Evolutionary conservation across 2,797 vertebrate species (phyloP).

Genomic region (Decapterus maruadsi): DNA sequence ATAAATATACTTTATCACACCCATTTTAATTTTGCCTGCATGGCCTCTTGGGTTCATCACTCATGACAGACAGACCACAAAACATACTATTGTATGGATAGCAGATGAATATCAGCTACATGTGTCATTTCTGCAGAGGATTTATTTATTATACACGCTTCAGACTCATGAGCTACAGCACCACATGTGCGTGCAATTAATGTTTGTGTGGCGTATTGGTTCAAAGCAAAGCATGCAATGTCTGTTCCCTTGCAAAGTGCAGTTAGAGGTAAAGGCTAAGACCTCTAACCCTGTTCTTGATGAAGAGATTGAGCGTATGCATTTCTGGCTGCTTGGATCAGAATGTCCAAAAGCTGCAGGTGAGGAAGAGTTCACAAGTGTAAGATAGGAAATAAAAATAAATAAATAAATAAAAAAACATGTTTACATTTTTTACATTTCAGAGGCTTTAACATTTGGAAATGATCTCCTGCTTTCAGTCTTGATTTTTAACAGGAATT

Average conservation of each 20-base stretch:
- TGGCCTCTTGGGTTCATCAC: constrained; percentile 2
- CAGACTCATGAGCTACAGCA: constrained; percentile 38
- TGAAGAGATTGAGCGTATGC: constrained; percentile 49
- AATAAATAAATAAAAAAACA: constrained; percentile 30
- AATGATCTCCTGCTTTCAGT: constrained; percentile 17
- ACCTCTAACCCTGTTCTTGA: constrained; percentile 47
- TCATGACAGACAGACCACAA: constrained; percentile 15
- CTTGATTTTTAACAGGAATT: constrained; percentile 36
- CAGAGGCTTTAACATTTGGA: constrained; percentile 41
- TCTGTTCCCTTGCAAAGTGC: constrained; percentile 53
- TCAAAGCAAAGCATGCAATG: constrained; percentile 56
- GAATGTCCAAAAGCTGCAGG: constrained; percentile 45
- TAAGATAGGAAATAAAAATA: constrained; percentile 32
- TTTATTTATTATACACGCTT: constrained; percentile 44
- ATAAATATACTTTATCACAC: not conserved
- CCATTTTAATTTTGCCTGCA: not conserved
- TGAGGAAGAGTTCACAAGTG: constrained; percentile 56
- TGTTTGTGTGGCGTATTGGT: constrained; percentile 44
- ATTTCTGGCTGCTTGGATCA: constrained; percentile 47
- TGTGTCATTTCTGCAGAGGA: constrained; percentile 36
- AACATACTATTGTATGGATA: constrained; percentile 16
- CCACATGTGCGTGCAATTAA: constrained; percentile 65
- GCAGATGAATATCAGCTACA: constrained; percentile 54
- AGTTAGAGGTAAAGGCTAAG: constrained; percentile 52
- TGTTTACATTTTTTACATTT: constrained; percentile 42